phyloP scores from a whole-genome alignment of 2,797 vertebrate species.

The Mycteria americana region DNA sequence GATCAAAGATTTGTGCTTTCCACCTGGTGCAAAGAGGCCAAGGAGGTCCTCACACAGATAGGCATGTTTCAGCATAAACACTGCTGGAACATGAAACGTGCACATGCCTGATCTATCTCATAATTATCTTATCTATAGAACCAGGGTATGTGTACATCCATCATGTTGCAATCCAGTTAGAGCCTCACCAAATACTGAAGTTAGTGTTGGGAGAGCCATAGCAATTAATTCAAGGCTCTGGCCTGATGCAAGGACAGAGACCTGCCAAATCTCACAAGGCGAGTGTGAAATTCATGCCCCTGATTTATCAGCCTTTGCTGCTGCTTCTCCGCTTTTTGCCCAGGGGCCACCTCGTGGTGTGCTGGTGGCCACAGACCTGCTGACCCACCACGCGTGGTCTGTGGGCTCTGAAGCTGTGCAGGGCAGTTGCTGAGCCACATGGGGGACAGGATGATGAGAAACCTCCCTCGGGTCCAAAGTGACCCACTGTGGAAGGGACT shows the following conservation, averaged over 20 bases:
- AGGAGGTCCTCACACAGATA: background rate
- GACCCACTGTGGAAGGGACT: background rate
- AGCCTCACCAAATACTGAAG: background rate
- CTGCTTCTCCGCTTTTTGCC: background rate
- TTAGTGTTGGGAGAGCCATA: background rate
- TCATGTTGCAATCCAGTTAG: background rate
- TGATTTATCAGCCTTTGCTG: background rate
- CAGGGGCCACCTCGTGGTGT: background rate
- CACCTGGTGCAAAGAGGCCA: background rate
- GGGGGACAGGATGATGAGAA: background rate
- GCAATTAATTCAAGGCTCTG: background rate
- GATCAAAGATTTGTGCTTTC: background rate
- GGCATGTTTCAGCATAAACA: background rate
- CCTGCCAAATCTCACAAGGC: background rate
- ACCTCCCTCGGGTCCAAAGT: background rate
- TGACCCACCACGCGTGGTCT: accelerated
- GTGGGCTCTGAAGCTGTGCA: background rate
- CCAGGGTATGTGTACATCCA: background rate
- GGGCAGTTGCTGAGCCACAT: background rate
- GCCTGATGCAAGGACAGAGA: background rate
- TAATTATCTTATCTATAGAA: background rate
- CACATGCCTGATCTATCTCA: background rate
- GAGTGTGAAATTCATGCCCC: background rate
- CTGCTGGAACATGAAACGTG: background rate
- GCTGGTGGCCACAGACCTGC: background rate